phyloP scores from a whole-genome alignment of 2,113 vertebrate species.

The Charadrius vociferus region DNA sequence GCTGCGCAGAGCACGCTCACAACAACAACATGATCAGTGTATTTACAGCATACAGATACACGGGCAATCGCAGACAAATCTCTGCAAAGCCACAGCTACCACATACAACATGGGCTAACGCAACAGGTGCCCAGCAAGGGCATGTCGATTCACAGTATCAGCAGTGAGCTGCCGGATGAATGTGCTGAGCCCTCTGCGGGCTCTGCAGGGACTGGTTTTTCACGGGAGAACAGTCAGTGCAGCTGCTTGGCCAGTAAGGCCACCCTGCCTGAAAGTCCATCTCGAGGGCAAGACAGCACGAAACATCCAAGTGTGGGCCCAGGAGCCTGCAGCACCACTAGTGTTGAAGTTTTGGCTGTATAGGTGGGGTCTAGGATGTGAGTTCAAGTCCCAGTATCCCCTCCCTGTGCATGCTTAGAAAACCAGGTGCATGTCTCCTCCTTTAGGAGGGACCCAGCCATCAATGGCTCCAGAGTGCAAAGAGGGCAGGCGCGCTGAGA shows the following conservation, averaged over 20 bases:
- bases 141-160: slow-evolving; percentile 16
- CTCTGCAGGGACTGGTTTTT: not conserved
- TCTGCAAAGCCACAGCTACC: slow-evolving; percentile 3
- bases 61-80: not conserved
- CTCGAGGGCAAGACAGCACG: not conserved
- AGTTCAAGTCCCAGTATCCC: not conserved
- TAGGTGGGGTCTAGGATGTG: not conserved
- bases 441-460: not conserved
- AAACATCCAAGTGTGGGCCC: not conserved
- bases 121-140: not conserved
- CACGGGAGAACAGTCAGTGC: not conserved
- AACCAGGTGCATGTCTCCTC: not conserved
- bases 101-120: not conserved
- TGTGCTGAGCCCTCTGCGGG: not conserved
- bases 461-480: slow-evolving; percentile 76
- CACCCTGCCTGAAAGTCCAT: not conserved
- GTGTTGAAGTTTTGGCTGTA: not conserved
- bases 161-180: not conserved
- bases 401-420: not conserved
- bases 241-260: not conserved
- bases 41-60: slow-evolving; percentile 23
- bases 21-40: not conserved
- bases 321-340: not conserved
- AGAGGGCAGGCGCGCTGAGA: slow-evolving; percentile 78
- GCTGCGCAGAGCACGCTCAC: not conserved